Percentiles rank a stretch among this genome's conserved stretches.
phyloP scores from a whole-genome alignment of 2,888 invertebrate species.

The Lepetodrilus schrolli region DNA sequence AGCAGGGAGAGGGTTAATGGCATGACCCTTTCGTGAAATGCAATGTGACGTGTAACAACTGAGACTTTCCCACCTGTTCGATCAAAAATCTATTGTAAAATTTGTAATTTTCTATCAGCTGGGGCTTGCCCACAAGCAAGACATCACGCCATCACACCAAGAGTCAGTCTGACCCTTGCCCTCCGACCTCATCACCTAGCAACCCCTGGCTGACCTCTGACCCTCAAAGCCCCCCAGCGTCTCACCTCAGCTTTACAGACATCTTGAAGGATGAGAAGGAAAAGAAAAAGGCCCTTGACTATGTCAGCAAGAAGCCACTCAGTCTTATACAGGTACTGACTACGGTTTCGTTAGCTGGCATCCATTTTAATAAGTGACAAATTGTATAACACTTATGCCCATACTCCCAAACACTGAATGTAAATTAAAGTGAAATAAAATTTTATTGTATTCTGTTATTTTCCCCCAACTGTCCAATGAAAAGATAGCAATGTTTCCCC shows the following conservation, averaged over 20 bases:
- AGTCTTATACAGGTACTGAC: slow-evolving; percentile 83
- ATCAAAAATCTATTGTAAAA: too few relatives aligned
- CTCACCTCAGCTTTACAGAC: slow-evolving; percentile 75
- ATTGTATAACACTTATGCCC: background rate
- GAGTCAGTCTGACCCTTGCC: slow-evolving; percentile 20
- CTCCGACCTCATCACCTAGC: slow-evolving; percentile 41
- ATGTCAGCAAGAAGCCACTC: slow-evolving; percentile 84
- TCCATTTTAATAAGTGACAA: background rate
- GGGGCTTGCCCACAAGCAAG: slow-evolving; percentile 5
- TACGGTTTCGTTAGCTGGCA: background rate
- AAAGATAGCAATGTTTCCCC: too few relatives aligned
- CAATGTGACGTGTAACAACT: too few relatives aligned
- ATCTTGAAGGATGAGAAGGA: slow-evolving; percentile 85
- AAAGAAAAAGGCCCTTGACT: slow-evolving; percentile 83
- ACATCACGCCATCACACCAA: slow-evolving; percentile 26
- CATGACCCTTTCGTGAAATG: too few relatives aligned
- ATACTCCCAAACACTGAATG: too few relatives aligned
- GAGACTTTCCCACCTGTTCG: too few relatives aligned
- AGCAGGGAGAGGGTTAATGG: too few relatives aligned
- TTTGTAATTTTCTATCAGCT: too few relatives aligned
- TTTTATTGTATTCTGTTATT: background rate
- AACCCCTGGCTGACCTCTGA: slow-evolving; percentile 50
- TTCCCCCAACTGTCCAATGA: background rate
- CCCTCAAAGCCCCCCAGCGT: slow-evolving; percentile 42
- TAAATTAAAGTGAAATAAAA: background rate